Percentiles rank a stretch among this genome's conserved stretches.
These are phyloP conservation scores for Rhaphigaster nebulosa DNA, from an alignment of 2,888 invertebrate species.

Conservation along the genomic window DNA sequence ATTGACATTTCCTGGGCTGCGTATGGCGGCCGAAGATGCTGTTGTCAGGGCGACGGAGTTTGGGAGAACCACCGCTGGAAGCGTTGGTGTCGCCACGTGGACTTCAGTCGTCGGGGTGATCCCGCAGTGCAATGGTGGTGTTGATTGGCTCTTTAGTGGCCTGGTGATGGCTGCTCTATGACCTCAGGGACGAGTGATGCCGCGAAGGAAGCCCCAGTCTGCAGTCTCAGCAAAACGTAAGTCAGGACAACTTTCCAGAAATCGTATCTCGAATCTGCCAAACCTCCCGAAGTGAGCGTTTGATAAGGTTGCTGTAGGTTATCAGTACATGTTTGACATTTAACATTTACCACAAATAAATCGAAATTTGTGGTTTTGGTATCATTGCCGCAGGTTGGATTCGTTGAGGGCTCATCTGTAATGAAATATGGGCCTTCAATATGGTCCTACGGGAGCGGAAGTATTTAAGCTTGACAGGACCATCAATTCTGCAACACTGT, in stretches of 20 bases:
- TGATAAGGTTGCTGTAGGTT: not conserved
- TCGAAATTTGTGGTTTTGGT: not conserved
- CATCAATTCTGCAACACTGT: not conserved
- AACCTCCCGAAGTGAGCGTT: not conserved
- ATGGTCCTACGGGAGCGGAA: slow-evolving; percentile 8
- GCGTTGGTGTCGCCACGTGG: slow-evolving; percentile 40
- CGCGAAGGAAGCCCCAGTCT: slow-evolving; percentile 62
- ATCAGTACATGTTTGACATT: slow-evolving; percentile 24
- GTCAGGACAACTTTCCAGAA: slow-evolving; percentile 17
- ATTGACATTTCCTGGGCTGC: slow-evolving; percentile 52
- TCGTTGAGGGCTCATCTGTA: not conserved
- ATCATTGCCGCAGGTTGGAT: too few relatives aligned
- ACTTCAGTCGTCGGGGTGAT: slow-evolving; percentile 42
- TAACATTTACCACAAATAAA: not conserved
- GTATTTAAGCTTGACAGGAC: slow-evolving; percentile 33
- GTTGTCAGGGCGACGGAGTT: slow-evolving; percentile 46
- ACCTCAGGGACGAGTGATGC: slow-evolving; percentile 60
- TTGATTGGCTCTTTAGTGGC: not conserved
- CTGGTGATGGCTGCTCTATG: slow-evolving; percentile 39
- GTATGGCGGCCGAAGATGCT: slow-evolving; percentile 47
- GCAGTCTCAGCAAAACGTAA: slow-evolving; percentile 63
- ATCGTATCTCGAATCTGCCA: not conserved
- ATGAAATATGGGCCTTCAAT: not conserved
- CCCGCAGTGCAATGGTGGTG: slow-evolving; percentile 28
- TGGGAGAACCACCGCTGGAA: not conserved